Evolutionary conservation across 2,797 vertebrate species (phyloP).

Genomic region (Myoxocephalus aenaeus): DNA sequence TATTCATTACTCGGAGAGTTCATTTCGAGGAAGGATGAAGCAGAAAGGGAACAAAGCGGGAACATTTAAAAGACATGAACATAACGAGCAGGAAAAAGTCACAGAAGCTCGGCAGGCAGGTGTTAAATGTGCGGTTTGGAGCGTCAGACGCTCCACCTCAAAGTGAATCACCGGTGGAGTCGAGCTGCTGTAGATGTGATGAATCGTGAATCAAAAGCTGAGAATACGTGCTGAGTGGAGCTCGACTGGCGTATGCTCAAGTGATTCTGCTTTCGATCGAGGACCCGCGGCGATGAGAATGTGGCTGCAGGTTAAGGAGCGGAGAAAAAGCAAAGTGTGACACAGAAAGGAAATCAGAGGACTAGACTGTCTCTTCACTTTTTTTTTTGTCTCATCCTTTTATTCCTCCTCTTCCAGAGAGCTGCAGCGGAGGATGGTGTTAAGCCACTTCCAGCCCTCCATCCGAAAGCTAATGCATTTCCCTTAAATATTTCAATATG

Average conservation of each 20-base stretch:
- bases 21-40: slow-evolving; percentile 29
- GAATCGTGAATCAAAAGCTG: slow-evolving; percentile 71
- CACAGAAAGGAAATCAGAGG: slow-evolving; percentile 32
- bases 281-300: slow-evolving; percentile 30
- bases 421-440: slow-evolving; percentile 62
- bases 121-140: slow-evolving; percentile 30
- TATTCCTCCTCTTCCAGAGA: slow-evolving; percentile 63
- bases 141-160: slow-evolving; percentile 34
- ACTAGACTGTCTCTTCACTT: slow-evolving; percentile 18
- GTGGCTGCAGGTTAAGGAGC: slow-evolving; percentile 29
- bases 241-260: slow-evolving; percentile 23
- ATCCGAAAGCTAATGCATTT: slow-evolving; percentile 82
- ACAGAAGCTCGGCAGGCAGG: slow-evolving; percentile 21
- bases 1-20: slow-evolving; percentile 51
- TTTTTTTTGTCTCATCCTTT: too few relatives aligned
- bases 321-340: not conserved
- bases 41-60: slow-evolving; percentile 10
- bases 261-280: slow-evolving; percentile 55
- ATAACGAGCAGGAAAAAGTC: slow-evolving; percentile 16
- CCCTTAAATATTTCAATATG: slow-evolving; percentile 85
- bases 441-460: slow-evolving; percentile 56
- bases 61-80: slow-evolving; percentile 1
- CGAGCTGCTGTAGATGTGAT: slow-evolving; percentile 44
- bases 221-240: slow-evolving; percentile 47
- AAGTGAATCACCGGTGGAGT: slow-evolving; percentile 46